phyloP scores from a whole-genome alignment of 2,797 vertebrate genomes.

The Eleutherodactylus coqui region DNA sequence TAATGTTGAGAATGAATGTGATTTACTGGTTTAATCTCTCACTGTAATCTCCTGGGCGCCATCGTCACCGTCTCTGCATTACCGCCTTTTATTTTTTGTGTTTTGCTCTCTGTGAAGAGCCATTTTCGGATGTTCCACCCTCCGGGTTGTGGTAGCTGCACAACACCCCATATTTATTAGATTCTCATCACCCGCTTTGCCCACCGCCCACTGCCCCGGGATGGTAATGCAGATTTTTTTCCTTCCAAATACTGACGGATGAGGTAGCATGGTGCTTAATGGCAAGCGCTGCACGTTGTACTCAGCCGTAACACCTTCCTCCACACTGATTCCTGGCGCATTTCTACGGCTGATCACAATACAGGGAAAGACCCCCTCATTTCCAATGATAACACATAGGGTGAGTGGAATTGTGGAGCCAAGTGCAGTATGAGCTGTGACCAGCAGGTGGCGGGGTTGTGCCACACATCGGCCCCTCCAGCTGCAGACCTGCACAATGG shows the following conservation, averaged over 20 bases:
- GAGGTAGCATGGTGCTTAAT: constrained; percentile 6
- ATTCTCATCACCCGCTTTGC: not conserved
- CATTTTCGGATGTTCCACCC: constrained; percentile 20
- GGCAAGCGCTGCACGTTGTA: not conserved
- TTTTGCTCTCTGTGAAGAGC: constrained; percentile 9
- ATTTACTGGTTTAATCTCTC: constrained; percentile 57
- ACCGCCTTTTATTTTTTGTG: constrained; percentile 29
- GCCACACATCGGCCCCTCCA: not conserved
- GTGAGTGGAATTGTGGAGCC: not conserved
- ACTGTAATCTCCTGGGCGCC: constrained; percentile 42
- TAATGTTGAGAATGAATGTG: constrained; percentile 52
- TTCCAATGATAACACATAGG: constrained; percentile 31
- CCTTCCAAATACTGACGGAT: not conserved
- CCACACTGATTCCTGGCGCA: not conserved
- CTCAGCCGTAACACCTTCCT: not conserved
- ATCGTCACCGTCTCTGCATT: constrained; percentile 19
- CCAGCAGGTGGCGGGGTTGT: constrained; percentile 49
- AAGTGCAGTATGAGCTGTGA: not conserved
- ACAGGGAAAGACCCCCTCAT: constrained; percentile 20
- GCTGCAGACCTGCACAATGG: not conserved
- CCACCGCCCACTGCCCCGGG: not conserved
- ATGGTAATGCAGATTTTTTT: constrained; percentile 17
- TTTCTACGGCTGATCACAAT: constrained; percentile 13
- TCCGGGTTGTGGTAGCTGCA: not conserved
- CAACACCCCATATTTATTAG: not conserved